Evolutionary conservation across 2,113 vertebrate genomes (phyloP).

Genomic region (Rhinopithecus roxellana): DNA sequence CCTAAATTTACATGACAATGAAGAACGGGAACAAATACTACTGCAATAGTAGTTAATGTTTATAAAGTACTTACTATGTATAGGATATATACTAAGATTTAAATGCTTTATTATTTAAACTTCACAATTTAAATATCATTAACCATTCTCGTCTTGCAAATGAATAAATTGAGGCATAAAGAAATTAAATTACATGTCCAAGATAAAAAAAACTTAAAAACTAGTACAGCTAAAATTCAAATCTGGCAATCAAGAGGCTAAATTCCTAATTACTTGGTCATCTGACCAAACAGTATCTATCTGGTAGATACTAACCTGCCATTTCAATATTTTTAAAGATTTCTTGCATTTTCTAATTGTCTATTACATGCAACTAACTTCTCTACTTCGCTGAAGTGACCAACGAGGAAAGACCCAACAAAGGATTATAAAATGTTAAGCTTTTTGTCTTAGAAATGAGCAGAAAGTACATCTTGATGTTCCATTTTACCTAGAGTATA

Average conservation of each 20-base stretch:
- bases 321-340: background rate
- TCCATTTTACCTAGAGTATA: background rate
- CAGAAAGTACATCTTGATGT: background rate
- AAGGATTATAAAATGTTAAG: background rate
- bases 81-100: background rate
- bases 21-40: background rate
- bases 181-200: background rate
- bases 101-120: slow-evolving; percentile 19
- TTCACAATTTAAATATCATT: background rate
- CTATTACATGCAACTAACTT: background rate
- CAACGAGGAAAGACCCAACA: background rate
- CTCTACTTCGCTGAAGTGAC: background rate
- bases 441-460: background rate
- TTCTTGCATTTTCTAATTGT: background rate
- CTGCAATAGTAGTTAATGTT: background rate
- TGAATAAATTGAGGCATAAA: background rate
- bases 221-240: background rate
- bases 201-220: slow-evolving; percentile 33
- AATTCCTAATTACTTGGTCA: background rate
- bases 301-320: background rate
- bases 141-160: background rate
- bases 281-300: background rate
- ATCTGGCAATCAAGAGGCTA: background rate
- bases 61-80: background rate
- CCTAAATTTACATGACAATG: background rate